A percentile compares a stretch with the other conserved stretches of the same genome.
These are phyloP conservation scores for Anagyrus pseudococci DNA, from an alignment of 2,888 invertebrate species.

Conservation along the genomic window DNA sequence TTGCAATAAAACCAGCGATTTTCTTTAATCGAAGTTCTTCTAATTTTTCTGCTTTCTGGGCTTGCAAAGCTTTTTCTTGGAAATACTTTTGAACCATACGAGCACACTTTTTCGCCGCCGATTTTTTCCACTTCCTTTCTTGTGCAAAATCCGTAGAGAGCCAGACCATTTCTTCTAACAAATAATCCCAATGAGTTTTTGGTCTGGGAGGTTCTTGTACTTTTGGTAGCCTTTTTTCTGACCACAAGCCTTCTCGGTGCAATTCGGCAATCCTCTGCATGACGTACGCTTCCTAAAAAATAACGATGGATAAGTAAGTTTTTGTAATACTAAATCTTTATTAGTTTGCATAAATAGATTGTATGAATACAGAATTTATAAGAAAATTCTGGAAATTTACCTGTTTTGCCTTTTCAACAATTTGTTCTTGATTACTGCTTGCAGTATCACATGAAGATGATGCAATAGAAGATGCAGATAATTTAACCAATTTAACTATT, in stretches of 20 bases:
- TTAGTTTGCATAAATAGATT: not conserved
- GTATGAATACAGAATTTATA: slow-evolving; percentile 2
- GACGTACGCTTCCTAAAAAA: slow-evolving; percentile 89
- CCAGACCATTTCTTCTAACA: slow-evolving; percentile 99
- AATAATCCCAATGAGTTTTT: slow-evolving; percentile 98
- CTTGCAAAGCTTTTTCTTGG: slow-evolving; percentile 88
- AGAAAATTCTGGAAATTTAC: slow-evolving; percentile 58
- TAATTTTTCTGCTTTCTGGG: slow-evolving; percentile 89
- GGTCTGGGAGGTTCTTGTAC: slow-evolving; percentile 87
- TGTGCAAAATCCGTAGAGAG: slow-evolving; percentile 96
- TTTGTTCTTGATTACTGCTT: slow-evolving; percentile 72
- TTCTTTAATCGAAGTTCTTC: slow-evolving; percentile 85
- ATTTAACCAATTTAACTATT: slow-evolving; percentile 56
- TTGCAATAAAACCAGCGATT: slow-evolving; percentile 89
- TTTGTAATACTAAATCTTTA: not conserved
- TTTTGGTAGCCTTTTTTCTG: slow-evolving; percentile 89
- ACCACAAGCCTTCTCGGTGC: slow-evolving; percentile 94
- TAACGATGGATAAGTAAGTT: too few species aligned
- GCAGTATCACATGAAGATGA: slow-evolving; percentile 54
- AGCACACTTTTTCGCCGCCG: slow-evolving; percentile 91
- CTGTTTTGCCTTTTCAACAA: slow-evolving; percentile 86
- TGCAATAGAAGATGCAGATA: slow-evolving; percentile 49
- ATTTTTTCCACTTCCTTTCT: slow-evolving; percentile 97
- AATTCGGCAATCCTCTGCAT: slow-evolving; percentile 91
- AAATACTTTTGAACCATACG: slow-evolving; percentile 91